phyloP scores from a whole-genome alignment of 1,140 invertebrate species.

The Ips typographus region DNA sequence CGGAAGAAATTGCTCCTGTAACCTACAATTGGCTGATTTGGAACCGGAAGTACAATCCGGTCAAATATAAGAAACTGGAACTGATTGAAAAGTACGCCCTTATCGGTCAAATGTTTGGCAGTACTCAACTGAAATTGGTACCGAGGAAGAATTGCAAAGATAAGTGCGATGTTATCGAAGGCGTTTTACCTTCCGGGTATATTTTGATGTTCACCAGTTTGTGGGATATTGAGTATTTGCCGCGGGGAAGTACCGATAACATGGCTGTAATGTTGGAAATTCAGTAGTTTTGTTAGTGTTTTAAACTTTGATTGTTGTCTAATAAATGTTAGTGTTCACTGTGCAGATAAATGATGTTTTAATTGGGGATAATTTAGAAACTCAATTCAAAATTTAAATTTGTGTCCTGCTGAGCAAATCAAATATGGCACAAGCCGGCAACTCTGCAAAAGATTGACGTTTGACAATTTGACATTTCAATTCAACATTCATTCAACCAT shows the following conservation, averaged over 20 bases:
- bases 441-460: too few relatives aligned
- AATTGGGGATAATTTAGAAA: too few relatives aligned
- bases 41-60: constrained; percentile 73
- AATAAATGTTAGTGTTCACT: neutral
- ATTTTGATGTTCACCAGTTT: constrained; percentile 71
- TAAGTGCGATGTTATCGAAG: constrained; percentile 65
- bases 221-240: constrained; percentile 77
- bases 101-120: constrained; percentile 72
- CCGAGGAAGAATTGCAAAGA: constrained; percentile 70
- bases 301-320: neutral
- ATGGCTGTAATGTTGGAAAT: constrained; percentile 75
- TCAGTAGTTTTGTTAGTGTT: neutral
- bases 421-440: too few relatives aligned
- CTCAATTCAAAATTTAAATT: too few relatives aligned
- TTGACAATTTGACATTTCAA: too few relatives aligned
- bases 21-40: constrained; percentile 81
- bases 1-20: constrained; percentile 71
- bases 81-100: constrained; percentile 69
- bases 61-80: constrained; percentile 72
- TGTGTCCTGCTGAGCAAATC: too few relatives aligned
- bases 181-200: constrained; percentile 68
- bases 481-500: too few relatives aligned
- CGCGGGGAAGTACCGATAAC: constrained; percentile 67
- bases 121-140: constrained; percentile 63
- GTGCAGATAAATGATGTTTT: too few relatives aligned